phyloP scores from a whole-genome alignment of 2,888 invertebrate species.

The Sinopyrophorus schimmeli region DNA sequence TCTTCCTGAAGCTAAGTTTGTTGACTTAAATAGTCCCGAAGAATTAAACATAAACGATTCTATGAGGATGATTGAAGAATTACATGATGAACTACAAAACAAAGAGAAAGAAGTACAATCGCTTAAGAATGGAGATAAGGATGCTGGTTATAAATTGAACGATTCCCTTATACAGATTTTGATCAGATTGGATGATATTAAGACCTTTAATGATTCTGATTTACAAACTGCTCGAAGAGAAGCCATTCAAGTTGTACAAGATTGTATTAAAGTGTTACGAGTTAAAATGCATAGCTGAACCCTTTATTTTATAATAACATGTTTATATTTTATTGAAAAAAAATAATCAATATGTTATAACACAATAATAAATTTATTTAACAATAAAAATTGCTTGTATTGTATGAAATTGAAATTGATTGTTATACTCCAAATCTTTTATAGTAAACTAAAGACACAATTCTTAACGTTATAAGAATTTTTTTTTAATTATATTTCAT shows the following conservation, averaged over 20 bases:
- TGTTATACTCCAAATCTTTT: too few species aligned
- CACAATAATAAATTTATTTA: too few species aligned
- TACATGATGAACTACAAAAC: background rate
- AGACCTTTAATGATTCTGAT: conserved; percentile 1
- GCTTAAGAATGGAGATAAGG: background rate
- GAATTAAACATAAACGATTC: background rate
- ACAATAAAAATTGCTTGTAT: too few species aligned
- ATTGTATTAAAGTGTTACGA: conserved; percentile 2
- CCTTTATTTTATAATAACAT: too few species aligned
- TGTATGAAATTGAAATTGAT: too few species aligned
- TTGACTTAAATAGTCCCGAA: too few species aligned
- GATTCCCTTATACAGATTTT: conserved; percentile 10
- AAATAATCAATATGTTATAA: too few species aligned
- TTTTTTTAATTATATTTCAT: too few species aligned
- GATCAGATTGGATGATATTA: conserved; percentile 16
- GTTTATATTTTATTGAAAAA: too few species aligned
- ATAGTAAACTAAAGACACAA: too few species aligned
- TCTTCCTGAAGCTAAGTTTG: too few species aligned
- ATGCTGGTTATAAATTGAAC: conserved; percentile 5
- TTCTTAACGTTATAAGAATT: too few species aligned
- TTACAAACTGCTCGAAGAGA: conserved; percentile 4
- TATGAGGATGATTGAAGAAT: background rate
- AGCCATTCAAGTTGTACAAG: conserved; percentile 8
- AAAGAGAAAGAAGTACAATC: conserved; percentile 2
- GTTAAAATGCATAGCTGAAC: conserved; percentile 9